A percentile compares a stretch with the other conserved stretches of the same genome.
Conservation (phyloP, 1,140 invertebrate genomes). For the Zaprionus inermis region DNA sequence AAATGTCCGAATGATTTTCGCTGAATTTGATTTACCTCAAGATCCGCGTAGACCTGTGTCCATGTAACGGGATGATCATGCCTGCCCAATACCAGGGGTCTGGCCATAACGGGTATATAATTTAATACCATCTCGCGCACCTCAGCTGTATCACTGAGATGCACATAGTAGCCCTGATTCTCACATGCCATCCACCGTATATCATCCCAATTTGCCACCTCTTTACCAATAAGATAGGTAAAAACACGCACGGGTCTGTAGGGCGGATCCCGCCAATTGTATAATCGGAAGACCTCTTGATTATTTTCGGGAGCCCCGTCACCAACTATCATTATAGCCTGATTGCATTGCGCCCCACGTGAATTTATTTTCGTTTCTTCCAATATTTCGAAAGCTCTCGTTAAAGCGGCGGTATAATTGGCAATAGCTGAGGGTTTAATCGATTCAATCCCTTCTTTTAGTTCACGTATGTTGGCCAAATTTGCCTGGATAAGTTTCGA, state of each 20-base stretch:
- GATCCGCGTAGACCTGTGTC: slow-evolving; percentile 96
- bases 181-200: slow-evolving; percentile 99
- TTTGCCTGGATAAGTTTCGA: slow-evolving; percentile 88
- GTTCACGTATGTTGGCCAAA: slow-evolving; percentile 93
- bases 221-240: slow-evolving; percentile 98
- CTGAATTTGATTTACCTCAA: slow-evolving; percentile 86
- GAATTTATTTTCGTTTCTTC: slow-evolving; percentile 86
- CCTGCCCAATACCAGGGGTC: slow-evolving; percentile 92
- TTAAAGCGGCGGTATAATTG: slow-evolving; percentile 96
- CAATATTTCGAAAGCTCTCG: slow-evolving; percentile 94
- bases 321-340: slow-evolving; percentile 98
- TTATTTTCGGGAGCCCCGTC: slow-evolving; percentile 98
- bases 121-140: slow-evolving; percentile 97
- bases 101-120: slow-evolving; percentile 95
- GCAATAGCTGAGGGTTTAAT: slow-evolving; percentile 95
- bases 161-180: slow-evolving; percentile 97
- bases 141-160: slow-evolving; percentile 96
- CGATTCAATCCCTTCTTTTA: slow-evolving; percentile 91
- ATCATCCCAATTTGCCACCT: slow-evolving; percentile 91
- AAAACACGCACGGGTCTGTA: slow-evolving; percentile 96
- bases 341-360: slow-evolving; percentile 88
- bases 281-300: slow-evolving; percentile 94
- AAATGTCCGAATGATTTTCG: no score
- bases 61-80: slow-evolving; percentile 93
- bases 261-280: slow-evolving; percentile 91